These are phyloP conservation scores for Mechanitis mazaeus DNA, from an alignment of 2,888 invertebrate genomes.

Conservation along the genomic window DNA sequence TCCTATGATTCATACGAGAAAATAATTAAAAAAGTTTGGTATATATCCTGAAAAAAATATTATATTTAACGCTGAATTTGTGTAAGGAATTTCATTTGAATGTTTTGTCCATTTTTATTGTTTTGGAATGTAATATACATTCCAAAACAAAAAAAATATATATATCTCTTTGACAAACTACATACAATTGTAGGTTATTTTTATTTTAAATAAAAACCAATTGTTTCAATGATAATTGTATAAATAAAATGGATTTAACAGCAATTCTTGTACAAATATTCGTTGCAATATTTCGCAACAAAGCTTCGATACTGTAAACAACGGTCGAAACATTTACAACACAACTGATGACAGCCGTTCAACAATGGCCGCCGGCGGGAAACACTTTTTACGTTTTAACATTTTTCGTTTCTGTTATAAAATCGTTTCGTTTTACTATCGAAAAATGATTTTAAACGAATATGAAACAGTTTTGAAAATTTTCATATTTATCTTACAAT, in stretches of 20 bases:
- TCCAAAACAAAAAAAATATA: no score
- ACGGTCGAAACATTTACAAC: background rate
- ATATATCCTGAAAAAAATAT: background rate
- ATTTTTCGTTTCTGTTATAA: background rate
- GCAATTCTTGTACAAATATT: background rate
- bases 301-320: background rate
- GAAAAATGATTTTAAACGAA: background rate
- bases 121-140: no score
- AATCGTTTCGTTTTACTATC: background rate
- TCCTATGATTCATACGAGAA: constrained; percentile 20
- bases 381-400: background rate
- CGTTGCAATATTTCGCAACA: background rate
- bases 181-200: no score
- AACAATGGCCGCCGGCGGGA: constrained; percentile 1
- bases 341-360: background rate
- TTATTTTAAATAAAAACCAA: no score
- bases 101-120: no score
- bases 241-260: background rate
- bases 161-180: no score
- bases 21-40: constrained; percentile 2
- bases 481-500: no score
- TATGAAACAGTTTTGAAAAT: no score
- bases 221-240: no score
- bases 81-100: no score
- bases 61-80: no score